Conservation (phyloP, 2,888 invertebrate species). For the Agonopterix heracliana region DNA sequence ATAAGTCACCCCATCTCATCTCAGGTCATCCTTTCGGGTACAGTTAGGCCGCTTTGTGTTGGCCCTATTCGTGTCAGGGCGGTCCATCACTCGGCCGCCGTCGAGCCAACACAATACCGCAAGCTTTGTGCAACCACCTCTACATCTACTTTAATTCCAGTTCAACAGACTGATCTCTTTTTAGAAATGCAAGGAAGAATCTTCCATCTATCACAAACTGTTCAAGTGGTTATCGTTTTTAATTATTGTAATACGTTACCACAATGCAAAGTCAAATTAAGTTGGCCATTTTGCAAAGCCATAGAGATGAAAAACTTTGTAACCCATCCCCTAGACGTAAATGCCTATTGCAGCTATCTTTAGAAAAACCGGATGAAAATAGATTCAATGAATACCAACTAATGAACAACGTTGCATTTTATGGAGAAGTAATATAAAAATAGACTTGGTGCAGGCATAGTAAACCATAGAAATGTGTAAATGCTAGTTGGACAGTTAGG, state of each 20-base stretch:
- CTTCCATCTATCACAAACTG: too few relatives aligned
- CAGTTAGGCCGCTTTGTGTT: slow-evolving; percentile 59
- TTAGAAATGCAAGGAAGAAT: too few relatives aligned
- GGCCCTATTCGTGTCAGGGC: slow-evolving; percentile 56
- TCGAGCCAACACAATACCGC: slow-evolving; percentile 35
- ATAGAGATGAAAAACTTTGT: too few relatives aligned
- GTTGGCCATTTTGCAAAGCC: too few relatives aligned
- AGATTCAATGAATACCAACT: neutral
- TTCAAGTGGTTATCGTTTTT: too few relatives aligned
- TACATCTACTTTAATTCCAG: neutral
- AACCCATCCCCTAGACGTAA: too few relatives aligned
- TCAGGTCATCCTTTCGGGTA: slow-evolving; percentile 56
- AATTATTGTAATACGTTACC: too few relatives aligned
- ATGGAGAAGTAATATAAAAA: slow-evolving; percentile 2
- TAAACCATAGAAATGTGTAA: slow-evolving; percentile 3
- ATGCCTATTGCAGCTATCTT: neutral
- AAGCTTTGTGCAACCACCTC: slow-evolving; percentile 36
- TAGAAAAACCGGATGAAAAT: slow-evolving; percentile 3
- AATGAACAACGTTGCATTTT: slow-evolving; percentile 2
- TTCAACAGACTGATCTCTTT: too few relatives aligned
- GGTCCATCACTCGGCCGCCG: slow-evolving; percentile 46
- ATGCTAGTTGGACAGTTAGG: slow-evolving; percentile 57
- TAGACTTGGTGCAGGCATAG: slow-evolving; percentile 1
- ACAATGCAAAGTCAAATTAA: too few relatives aligned
- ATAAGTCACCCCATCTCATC: slow-evolving; percentile 47